These are phyloP conservation scores for Homarus gammarus DNA, from an alignment of 2,888 invertebrate species.

Conservation along the genomic window DNA sequence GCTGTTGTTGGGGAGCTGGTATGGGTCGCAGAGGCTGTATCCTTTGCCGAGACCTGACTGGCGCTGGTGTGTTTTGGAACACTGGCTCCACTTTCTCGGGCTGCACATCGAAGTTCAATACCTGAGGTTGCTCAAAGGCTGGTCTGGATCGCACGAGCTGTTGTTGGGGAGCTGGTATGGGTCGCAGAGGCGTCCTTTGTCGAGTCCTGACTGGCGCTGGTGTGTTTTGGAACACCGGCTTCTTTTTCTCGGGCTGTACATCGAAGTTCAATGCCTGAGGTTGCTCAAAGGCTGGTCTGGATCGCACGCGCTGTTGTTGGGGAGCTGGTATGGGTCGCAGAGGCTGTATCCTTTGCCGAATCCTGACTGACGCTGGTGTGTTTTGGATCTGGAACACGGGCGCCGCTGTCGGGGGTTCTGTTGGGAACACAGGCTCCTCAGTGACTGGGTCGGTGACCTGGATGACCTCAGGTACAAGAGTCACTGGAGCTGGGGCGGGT, in stretches of 20 bases:
- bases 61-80: background rate
- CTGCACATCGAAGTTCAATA: background rate
- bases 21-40: background rate
- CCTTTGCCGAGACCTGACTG: background rate
- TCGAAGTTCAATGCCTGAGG: background rate
- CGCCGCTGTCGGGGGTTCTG: constrained; percentile 12
- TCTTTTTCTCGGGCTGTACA: constrained; percentile 8
- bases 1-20: constrained; percentile 3
- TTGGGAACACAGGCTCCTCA: constrained; percentile 28
- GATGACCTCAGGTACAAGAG: constrained; percentile 23
- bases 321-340: background rate
- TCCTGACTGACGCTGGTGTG: constrained; percentile 11
- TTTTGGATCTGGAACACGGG: background rate
- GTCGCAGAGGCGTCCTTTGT: background rate
- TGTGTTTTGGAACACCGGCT: background rate
- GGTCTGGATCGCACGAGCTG: too few species aligned
- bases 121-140: background rate
- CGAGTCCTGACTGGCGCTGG: too few species aligned
- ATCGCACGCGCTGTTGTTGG: background rate
- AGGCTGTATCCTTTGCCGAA: background rate
- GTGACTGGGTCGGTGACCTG: constrained; percentile 11
- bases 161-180: background rate
- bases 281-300: too few species aligned
- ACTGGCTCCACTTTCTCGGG: constrained; percentile 4
- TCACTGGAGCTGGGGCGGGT: constrained; percentile 20